phyloP scores from a whole-genome alignment of 2,888 invertebrate genomes.

The Alloplasta piceator region DNA sequence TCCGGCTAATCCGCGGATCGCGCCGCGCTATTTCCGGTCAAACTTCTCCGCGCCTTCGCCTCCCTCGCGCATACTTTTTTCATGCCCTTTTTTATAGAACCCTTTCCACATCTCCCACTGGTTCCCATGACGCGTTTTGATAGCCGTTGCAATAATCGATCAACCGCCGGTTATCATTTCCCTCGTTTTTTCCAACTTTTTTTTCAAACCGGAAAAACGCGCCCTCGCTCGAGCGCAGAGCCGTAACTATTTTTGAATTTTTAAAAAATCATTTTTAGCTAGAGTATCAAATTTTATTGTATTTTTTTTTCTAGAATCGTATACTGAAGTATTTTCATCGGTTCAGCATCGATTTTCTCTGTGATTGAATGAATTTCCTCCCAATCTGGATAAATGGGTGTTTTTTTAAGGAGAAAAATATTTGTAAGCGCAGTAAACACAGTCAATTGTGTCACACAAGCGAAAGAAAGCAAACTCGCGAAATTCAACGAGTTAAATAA shows the following conservation, averaged over 20 bases:
- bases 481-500: too few relatives aligned
- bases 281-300: too few relatives aligned
- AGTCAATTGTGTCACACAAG: too few relatives aligned
- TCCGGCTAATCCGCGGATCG: conserved; percentile 49
- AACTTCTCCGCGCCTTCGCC: conserved; percentile 10
- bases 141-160: conserved; percentile 34
- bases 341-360: too few relatives aligned
- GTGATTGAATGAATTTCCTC: too few relatives aligned
- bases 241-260: too few relatives aligned
- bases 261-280: too few relatives aligned
- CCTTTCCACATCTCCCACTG: neutral
- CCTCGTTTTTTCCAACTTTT: neutral
- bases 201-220: neutral
- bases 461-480: too few relatives aligned
- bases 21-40: conserved; percentile 47
- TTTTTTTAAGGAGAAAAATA: neutral
- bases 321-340: too few relatives aligned
- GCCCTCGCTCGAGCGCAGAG: too few relatives aligned
- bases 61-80: neutral
- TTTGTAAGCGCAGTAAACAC: neutral
- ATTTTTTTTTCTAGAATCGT: too few relatives aligned
- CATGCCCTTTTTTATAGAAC: neutral
- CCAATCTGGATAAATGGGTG: neutral
- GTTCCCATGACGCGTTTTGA: neutral
- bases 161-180: neutral